Evolutionary conservation across 2,797 vertebrate species (phyloP), one percentile per base, ranked within the genome.

Genomic region (Anguilla pacifica): DNA sequence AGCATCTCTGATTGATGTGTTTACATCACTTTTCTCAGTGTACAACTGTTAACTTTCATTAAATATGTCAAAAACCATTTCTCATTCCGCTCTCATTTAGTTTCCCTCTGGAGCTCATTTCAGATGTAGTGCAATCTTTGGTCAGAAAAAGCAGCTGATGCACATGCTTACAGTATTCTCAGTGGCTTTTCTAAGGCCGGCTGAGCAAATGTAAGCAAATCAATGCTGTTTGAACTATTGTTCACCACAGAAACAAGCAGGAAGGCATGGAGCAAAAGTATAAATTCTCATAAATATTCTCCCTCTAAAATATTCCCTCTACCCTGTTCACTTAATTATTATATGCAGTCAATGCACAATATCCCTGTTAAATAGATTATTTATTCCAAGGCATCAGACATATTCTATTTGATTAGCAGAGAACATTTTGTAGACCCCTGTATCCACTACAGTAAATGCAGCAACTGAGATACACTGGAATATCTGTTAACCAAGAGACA

Each of bases 1-100:
- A 82, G 22, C 79, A 82, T 82, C 43, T n/a, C 43, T 82, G 79
- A 82, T 82, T 82, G 79, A 82, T 82, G 79, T 51, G 46, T 82
- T 82, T 82, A 82, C 46, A 82, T 82, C 79, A 51, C 79, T 82
- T 49, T 51, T 13, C 79, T 49, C 79, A 10, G 43, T 9, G 9
- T 82, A 82, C 79, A 25, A 82, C 74, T 43, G 74, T 46, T 22
- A 79, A 79, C 79, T 82, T 82, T 51, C 46, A 82, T 82, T 82
- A 82, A 49, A 25, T n/a, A n/a, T 51, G 79, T 82, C 79, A 82
- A 82, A 82, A 82, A 51, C 43, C 79, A 82, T 82, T 82, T 15
- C 25, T 82, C 79, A 82, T 35, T 82, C 43, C 22, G 46, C 39
- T 35, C 70, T 74, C 10, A 28, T 74, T 74, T 35, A 35, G 72